Conservation (phyloP, 1,140 invertebrate species). For the Neodiprion pinetum region DNA sequence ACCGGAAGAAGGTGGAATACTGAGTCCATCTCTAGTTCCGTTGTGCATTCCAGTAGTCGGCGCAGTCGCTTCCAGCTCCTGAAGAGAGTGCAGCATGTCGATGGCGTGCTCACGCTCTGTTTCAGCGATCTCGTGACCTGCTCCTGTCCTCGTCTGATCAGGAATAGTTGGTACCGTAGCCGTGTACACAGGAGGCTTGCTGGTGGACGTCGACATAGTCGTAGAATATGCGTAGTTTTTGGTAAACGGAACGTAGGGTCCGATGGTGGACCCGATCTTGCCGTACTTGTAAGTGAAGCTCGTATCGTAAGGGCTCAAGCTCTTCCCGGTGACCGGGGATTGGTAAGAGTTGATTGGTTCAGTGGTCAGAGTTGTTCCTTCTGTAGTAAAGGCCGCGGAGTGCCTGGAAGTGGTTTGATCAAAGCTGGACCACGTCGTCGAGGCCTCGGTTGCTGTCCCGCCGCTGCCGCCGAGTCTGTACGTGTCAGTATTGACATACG, state of each 20-base stretch:
- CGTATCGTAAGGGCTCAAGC: conserved; percentile 46
- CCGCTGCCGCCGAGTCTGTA: conserved; percentile 26
- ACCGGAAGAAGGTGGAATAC: conserved; percentile 73
- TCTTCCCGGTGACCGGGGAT: conserved; percentile 33
- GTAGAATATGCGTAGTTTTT: conserved; percentile 51
- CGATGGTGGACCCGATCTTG: conserved; percentile 48
- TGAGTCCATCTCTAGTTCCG: conserved; percentile 63
- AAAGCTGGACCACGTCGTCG: conserved; percentile 13
- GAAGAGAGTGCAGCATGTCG: conserved; percentile 54
- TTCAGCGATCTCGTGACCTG: conserved; percentile 29
- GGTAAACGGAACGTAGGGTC: conserved; percentile 56
- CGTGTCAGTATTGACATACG: conserved; percentile 27
- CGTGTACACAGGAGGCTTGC: conserved; percentile 42
- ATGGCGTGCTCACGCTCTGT: conserved; percentile 54
- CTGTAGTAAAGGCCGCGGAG: conserved; percentile 9
- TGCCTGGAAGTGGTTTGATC: conserved; percentile 10
- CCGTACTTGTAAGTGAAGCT: conserved; percentile 51
- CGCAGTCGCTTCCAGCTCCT: conserved; percentile 46
- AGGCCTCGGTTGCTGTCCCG: conserved; percentile 25
- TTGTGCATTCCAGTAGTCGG: conserved; percentile 36
- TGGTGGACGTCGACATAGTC: conserved; percentile 38
- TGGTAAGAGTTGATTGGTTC: conserved; percentile 23
- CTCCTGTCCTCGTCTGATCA: conserved; percentile 11
- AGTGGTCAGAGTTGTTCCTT: conserved; percentile 11
- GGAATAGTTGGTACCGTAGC: conserved; percentile 41